phyloP scores from a whole-genome alignment of 2,888 invertebrate genomes.

The Acleris sparsana region DNA sequence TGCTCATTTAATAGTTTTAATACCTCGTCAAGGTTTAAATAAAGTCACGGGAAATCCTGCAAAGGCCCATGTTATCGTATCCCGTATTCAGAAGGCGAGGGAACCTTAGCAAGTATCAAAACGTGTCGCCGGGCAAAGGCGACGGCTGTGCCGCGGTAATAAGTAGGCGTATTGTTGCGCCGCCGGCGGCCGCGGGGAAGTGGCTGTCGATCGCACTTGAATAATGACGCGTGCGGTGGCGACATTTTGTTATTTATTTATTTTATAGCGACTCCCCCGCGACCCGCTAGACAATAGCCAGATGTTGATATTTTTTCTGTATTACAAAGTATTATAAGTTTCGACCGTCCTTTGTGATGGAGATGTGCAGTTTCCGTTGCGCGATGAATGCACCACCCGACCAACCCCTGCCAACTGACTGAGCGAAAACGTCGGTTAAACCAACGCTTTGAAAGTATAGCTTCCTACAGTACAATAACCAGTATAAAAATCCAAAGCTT shows the following conservation, averaged over 20 bases:
- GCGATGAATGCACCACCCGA: constrained; percentile 19
- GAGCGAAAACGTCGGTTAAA: too few species aligned
- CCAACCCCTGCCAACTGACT: constrained; percentile 7
- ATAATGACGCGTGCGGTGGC: constrained; percentile 82
- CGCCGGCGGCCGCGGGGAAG: constrained; percentile 59
- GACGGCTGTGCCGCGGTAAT: constrained; percentile 59
- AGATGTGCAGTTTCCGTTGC: constrained; percentile 69
- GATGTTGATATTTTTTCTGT: constrained; percentile 80
- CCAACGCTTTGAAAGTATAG: too few species aligned
- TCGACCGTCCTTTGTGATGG: constrained; percentile 61
- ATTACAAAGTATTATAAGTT: constrained; percentile 79
- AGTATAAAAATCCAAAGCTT: too few species aligned
- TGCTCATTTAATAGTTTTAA: too few species aligned
- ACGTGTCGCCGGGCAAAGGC: constrained; percentile 15
- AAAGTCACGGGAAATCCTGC: too few species aligned
- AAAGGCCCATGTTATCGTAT: too few species aligned
- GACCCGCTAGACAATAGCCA: constrained; percentile 73
- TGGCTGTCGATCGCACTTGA: constrained; percentile 81
- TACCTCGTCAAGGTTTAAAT: too few species aligned
- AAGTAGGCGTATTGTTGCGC: constrained; percentile 82
- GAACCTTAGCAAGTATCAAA: constrained; percentile 52
- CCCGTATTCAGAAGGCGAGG: too few species aligned
- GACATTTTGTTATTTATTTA: constrained; percentile 79
- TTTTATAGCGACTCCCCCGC: constrained; percentile 75
- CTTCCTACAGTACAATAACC: too few species aligned